Evolutionary conservation across 2,888 invertebrate species (phyloP).

Genomic region (Drosophila dives): DNA sequence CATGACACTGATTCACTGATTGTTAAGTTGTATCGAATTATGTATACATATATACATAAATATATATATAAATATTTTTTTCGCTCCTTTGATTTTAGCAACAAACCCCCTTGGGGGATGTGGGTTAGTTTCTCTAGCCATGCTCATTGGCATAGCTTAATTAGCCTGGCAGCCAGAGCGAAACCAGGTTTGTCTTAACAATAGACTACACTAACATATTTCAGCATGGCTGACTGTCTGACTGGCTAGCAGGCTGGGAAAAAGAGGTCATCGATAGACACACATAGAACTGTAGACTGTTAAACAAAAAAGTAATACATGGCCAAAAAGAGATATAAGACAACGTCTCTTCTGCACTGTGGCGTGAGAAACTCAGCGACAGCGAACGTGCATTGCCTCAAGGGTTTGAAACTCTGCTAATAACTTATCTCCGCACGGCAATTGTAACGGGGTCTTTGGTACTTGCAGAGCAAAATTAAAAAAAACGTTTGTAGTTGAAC

Average conservation of each 20-base stretch:
- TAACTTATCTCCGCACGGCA: constrained; percentile 70
- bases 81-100: constrained; percentile 56
- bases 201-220: constrained; percentile 50
- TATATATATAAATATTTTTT: constrained; percentile 18
- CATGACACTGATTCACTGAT: constrained; percentile 78
- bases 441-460: constrained; percentile 26
- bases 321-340: constrained; percentile 45
- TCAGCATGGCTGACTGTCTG: constrained; percentile 18
- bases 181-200: constrained; percentile 45
- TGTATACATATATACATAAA: constrained; percentile 3
- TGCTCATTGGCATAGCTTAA: constrained; percentile 75
- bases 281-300: constrained; percentile 38
- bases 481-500: not conserved
- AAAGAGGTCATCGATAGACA: constrained; percentile 73
- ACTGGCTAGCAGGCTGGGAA: constrained; percentile 33
- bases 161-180: constrained; percentile 55
- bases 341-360: constrained; percentile 35
- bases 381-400: constrained; percentile 73
- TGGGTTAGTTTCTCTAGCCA: constrained; percentile 40
- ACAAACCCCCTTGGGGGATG: constrained; percentile 22
- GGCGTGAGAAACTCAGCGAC: constrained; percentile 73
- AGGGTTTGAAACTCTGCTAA: constrained; percentile 65
- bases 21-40: constrained; percentile 45
- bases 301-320: constrained; percentile 44
- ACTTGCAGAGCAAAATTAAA: constrained; percentile 1